phyloP scores from a whole-genome alignment of 2,797 vertebrate genomes.

The Chaunax sp. region DNA sequence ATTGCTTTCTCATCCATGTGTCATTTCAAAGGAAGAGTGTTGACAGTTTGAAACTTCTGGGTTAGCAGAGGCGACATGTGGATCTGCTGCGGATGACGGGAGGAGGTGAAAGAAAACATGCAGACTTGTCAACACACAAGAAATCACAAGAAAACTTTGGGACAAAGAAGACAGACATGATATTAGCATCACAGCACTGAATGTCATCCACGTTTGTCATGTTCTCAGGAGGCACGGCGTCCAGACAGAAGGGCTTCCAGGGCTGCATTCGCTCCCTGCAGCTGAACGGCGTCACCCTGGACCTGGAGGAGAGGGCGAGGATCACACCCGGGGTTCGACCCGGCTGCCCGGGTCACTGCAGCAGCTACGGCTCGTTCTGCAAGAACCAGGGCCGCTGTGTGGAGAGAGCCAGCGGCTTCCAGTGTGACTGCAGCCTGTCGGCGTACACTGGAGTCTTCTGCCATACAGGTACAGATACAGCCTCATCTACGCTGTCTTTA shows the following conservation, averaged over 20 bases:
- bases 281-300: slow-evolving; percentile 89
- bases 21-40: slow-evolving; percentile 36
- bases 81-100: slow-evolving; percentile 36
- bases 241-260: slow-evolving; percentile 91
- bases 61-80: slow-evolving; percentile 19
- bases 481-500: too few species aligned
- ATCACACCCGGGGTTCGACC: slow-evolving; percentile 91
- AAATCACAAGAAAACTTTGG: background rate
- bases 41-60: slow-evolving; percentile 56
- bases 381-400: slow-evolving; percentile 88
- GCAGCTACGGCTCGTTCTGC: slow-evolving; percentile 91
- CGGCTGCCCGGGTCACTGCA: slow-evolving; percentile 94
- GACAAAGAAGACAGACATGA: slow-evolving; percentile 9
- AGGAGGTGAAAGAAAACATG: slow-evolving; percentile 26
- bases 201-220: background rate
- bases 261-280: slow-evolving; percentile 93
- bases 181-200: too few species aligned
- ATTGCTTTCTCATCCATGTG: slow-evolving; percentile 48
- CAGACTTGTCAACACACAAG: slow-evolving; percentile 19
- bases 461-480: slow-evolving; percentile 60
- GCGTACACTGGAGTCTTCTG: slow-evolving; percentile 90
- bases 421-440: slow-evolving; percentile 90
- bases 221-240: slow-evolving; percentile 90
- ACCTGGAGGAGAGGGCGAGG: slow-evolving; percentile 90
- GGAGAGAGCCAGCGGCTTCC: slow-evolving; percentile 88